Conservation (phyloP, 2,113 vertebrate genomes). For the Dryoscopus gambensis region DNA sequence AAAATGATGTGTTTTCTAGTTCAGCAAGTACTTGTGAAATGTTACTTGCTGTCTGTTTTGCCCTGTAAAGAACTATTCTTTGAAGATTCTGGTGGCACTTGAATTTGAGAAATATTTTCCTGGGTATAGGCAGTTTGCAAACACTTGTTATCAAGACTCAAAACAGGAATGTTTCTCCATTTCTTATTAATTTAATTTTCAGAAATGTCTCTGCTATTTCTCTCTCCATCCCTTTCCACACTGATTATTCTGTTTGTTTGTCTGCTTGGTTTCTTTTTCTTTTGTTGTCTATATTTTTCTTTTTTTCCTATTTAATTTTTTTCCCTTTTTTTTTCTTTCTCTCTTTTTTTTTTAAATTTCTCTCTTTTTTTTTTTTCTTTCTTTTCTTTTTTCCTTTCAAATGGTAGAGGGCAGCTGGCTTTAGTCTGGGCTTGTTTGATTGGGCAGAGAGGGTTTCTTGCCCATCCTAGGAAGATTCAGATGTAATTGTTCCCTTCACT, state of each 20-base stretch:
- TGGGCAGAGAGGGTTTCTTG: not conserved
- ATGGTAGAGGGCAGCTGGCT: not conserved
- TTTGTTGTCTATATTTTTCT: too few species aligned
- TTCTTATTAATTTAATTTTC: not conserved
- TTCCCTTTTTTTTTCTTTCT: rapidly evolving
- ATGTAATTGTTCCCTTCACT: not conserved
- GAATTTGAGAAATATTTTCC: not conserved
- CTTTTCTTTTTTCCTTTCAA: not conserved
- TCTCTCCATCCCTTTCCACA: not conserved
- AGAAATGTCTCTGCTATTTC: not conserved
- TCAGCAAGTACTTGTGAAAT: not conserved
- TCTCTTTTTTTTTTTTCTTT: too few species aligned
- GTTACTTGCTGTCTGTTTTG: not conserved
- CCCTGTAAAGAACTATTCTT: not conserved
- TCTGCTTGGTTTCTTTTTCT: not conserved
- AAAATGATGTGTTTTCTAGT: not conserved
- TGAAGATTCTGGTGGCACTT: not conserved
- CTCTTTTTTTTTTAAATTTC: too few species aligned
- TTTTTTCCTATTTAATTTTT: not conserved
- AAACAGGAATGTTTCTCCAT: not conserved
- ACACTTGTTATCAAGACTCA: not conserved
- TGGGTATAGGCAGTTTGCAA: not conserved
- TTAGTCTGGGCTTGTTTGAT: not conserved
- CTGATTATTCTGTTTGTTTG: not conserved
- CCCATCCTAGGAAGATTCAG: not conserved